A percentile compares a stretch with the other conserved stretches of the same genome.
These are phyloP conservation scores for Peucedramus taeniatus DNA, from an alignment of 2,113 vertebrate species.

Conservation along the genomic window DNA sequence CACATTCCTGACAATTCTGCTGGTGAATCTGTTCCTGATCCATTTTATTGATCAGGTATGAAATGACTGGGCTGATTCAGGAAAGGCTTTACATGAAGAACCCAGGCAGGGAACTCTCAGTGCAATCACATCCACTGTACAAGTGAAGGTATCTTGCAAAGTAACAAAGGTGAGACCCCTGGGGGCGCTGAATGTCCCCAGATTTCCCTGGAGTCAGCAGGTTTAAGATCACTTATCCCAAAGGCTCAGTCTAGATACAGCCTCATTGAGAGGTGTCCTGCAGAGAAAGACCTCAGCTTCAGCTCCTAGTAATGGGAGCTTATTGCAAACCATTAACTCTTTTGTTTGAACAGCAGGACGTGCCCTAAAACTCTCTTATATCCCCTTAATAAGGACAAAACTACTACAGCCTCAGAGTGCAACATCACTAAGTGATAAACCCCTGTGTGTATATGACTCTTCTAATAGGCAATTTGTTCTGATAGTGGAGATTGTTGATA, in stretches of 20 bases:
- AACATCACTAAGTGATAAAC: not conserved
- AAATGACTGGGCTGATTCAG: not conserved
- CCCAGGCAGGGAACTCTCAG: not conserved
- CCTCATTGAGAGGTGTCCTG: not conserved
- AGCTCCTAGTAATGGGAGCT: not conserved
- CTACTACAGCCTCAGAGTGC: not conserved
- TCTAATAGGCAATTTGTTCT: not conserved
- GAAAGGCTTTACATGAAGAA: not conserved
- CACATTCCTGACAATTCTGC: not conserved
- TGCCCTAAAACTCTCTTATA: not conserved
- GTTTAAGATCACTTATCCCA: not conserved
- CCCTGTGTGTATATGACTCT: not conserved
- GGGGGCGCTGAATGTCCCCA: not conserved
- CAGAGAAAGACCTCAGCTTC: not conserved
- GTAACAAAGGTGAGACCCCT: fast-evolving
- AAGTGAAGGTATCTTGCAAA: not conserved
- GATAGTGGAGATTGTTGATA: not conserved
- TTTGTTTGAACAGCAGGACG: not conserved
- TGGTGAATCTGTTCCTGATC: not conserved
- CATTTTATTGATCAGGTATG: not conserved
- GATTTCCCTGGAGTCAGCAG: not conserved
- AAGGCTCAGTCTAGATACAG: not conserved
- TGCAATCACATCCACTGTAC: fast-evolving
- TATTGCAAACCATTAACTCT: not conserved
- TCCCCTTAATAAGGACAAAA: not conserved